phyloP scores from a whole-genome alignment of 2,888 invertebrate species.

The Alloscopus bannaensis region DNA sequence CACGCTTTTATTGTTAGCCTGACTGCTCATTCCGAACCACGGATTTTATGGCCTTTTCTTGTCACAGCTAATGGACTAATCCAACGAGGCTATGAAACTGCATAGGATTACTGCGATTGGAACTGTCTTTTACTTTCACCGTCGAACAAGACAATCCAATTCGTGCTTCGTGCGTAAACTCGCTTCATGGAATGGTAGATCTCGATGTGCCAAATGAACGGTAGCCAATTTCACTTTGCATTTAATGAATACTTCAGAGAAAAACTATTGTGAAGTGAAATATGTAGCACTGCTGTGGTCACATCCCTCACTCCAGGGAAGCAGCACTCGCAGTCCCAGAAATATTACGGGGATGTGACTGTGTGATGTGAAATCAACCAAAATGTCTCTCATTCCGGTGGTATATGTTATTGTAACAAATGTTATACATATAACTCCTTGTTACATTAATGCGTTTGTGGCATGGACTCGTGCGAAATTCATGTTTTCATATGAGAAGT shows the following conservation, averaged over 20 bases:
- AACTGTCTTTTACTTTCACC: not conserved
- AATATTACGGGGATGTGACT: too few species aligned
- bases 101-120: slow-evolving; percentile 11
- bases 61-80: slow-evolving; percentile 58
- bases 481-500: too few species aligned
- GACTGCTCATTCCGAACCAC: slow-evolving; percentile 40
- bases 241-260: not conserved
- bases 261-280: not conserved
- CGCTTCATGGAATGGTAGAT: too few species aligned
- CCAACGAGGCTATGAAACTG: slow-evolving; percentile 30
- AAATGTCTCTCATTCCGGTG: too few species aligned
- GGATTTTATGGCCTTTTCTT: slow-evolving; percentile 48
- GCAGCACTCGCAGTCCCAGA: too few species aligned
- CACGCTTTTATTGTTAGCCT: slow-evolving; percentile 41
- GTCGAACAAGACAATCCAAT: not conserved
- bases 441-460: too few species aligned
- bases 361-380: too few species aligned
- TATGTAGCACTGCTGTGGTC: not conserved
- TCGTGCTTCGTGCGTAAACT: not conserved
- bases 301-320: too few species aligned
- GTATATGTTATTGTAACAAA: too few species aligned
- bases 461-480: too few species aligned
- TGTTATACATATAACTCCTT: too few species aligned
- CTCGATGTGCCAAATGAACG: too few species aligned
- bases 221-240: not conserved